These are phyloP conservation scores for Drosophila sp. DNA, from an alignment of 1,140 invertebrate genomes.

Conservation along the genomic window DNA sequence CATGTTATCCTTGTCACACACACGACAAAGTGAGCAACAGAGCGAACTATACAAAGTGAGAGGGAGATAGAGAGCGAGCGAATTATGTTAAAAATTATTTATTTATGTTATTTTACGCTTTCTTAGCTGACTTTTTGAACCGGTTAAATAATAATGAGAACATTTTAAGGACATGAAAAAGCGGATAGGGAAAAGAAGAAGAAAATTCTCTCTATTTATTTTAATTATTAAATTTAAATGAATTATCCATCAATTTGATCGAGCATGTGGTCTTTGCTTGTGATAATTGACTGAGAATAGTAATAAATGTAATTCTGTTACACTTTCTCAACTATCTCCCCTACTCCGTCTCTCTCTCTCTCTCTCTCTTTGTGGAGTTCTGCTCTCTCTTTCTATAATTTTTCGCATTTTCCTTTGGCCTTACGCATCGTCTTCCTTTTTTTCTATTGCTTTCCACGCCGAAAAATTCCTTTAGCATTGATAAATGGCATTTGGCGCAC, in stretches of 20 bases:
- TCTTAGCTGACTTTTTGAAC: conserved; percentile 19
- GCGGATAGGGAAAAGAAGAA: neutral
- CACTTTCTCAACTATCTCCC: neutral
- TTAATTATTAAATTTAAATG: neutral
- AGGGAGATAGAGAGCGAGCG: conserved; percentile 24
- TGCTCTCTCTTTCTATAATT: neutral
- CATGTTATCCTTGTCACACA: conserved; percentile 79
- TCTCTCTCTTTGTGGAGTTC: neutral
- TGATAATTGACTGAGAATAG: neutral
- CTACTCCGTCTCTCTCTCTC: neutral
- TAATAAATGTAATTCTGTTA: neutral
- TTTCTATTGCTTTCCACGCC: conserved; percentile 58
- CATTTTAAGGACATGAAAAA: neutral
- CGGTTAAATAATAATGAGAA: neutral
- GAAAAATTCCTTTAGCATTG: conserved; percentile 73
- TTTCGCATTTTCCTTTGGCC: conserved; percentile 2
- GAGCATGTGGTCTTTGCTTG: neutral
- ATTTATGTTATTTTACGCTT: conserved; percentile 51
- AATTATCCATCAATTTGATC: neutral
- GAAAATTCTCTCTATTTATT: neutral
- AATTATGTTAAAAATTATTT: conserved; percentile 51
- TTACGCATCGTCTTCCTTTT: conserved; percentile 34
- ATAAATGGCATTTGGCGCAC: conserved; percentile 70
- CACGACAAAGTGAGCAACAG: conserved; percentile 30
- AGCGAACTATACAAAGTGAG: conserved; percentile 20